Conservation (phyloP, 2,888 invertebrate genomes). For the Pristionchus japonicus region DNA sequence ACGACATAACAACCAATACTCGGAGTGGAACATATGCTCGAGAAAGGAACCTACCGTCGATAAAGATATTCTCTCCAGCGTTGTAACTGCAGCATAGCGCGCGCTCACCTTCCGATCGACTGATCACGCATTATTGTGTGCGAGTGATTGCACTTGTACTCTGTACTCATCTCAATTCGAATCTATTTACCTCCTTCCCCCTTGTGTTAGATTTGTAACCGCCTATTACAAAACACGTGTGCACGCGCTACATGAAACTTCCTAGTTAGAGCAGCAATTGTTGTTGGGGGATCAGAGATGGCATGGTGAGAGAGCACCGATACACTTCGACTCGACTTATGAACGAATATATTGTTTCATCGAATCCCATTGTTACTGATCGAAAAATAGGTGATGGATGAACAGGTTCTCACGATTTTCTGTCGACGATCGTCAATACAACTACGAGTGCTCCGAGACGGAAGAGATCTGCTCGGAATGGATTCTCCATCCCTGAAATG, state of each 20-base stretch:
- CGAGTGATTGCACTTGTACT: neutral
- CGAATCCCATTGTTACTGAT: neutral
- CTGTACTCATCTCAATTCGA: neutral
- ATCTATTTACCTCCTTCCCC: neutral
- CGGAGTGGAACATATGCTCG: too few species aligned
- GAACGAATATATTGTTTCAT: neutral
- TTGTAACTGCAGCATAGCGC: neutral
- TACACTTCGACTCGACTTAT: neutral
- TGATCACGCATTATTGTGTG: neutral
- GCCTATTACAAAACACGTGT: neutral
- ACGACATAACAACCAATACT: too few species aligned
- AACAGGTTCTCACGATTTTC: conserved; percentile 49
- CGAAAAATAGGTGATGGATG: neutral
- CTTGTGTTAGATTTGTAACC: neutral
- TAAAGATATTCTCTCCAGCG: neutral
- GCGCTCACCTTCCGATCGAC: neutral
- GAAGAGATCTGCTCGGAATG: conserved; percentile 55
- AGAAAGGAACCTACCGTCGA: too few species aligned
- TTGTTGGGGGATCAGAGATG: neutral
- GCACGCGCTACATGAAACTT: neutral
- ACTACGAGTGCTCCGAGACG: conserved; percentile 58
- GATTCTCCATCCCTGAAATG: conserved; percentile 52
- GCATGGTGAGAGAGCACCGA: neutral
- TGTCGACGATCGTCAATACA: conserved; percentile 52
- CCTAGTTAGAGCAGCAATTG: neutral